A percentile compares a stretch with the other conserved stretches of the same genome.
These are phyloP conservation scores for Leontocebus nigricollis DNA, from an alignment of 2,797 vertebrate species.

Conservation along the genomic window DNA sequence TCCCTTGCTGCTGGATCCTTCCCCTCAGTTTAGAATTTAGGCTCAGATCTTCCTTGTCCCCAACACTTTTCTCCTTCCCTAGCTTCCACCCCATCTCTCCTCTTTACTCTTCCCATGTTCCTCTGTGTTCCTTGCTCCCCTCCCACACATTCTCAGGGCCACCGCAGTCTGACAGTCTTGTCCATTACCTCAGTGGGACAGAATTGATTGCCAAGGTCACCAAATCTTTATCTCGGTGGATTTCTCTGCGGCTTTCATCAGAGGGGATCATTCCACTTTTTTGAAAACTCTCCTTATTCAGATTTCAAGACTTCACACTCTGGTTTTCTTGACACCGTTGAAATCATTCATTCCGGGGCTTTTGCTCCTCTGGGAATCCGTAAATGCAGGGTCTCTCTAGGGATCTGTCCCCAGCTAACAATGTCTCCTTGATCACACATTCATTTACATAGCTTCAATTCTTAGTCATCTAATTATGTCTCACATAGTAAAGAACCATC, in stretches of 20 bases:
- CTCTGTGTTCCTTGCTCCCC: neutral
- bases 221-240: neutral
- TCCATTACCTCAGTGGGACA: fast-evolving
- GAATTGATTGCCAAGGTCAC: neutral
- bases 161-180: too few relatives aligned
- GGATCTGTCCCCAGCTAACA: neutral
- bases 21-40: neutral
- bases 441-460: neutral
- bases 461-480: too few relatives aligned
- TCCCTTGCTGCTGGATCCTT: too few relatives aligned
- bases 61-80: neutral
- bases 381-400: neutral
- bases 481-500: too few relatives aligned
- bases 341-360: neutral
- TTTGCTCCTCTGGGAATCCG: neutral
- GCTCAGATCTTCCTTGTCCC: neutral
- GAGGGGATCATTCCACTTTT: too few relatives aligned
- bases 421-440: neutral
- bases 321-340: neutral
- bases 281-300: neutral
- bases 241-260: neutral
- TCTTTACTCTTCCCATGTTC: neutral
- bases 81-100: neutral
- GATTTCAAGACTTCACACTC: neutral
- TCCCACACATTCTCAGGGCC: fast-evolving